Evolutionary conservation across 2,797 vertebrate genomes (phyloP), one percentile per base, ranked within the genome.

Genomic region (Serranus cabrilla): DNA sequence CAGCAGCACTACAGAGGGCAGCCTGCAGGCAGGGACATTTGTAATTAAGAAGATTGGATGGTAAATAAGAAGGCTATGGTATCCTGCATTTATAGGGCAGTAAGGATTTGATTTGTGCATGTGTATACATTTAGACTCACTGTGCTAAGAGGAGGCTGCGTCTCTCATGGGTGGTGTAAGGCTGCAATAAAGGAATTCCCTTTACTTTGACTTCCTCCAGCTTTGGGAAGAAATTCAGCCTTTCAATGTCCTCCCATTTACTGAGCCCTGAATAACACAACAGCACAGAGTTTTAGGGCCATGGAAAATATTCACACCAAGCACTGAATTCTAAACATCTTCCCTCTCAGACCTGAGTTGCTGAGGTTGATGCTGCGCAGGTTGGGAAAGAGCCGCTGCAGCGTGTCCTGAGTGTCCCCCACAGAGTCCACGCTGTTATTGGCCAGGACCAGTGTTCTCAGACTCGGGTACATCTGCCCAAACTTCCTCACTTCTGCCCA

Each of bases 401-500:
- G 81, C 0, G 96, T 95, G 74, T 97, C 97, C 52, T 91, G 92
- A 0, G 95, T 92, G 87, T 99, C 97, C 17, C 92, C 94, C 43
- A 99, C 97, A 50, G 95, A 94, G 0, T 89, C 94, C 80, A 99
- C 76, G 50, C 93, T 93, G 90, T 99, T 99, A 86, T 99, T 99
- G 72, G 98, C 97, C 93, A 99, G 91, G 71, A 99, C 96, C 51
- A 99, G 96, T 0, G 96, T 96, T 73, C 95, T 93, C 90, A 99
- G 92, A 4, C 95, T 91, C 1, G 98, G 97, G 91, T 97, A 99
- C 95, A 99, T 97, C 81, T 91, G 91, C 13, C 98, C 98, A 27
- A 99, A 77, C 87, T 99, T 99, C 62, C 97, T 94, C 56, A 99
- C 97, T 78, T 99, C 97, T 25, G 93, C 92, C 98, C 98, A 99